phyloP scores from a whole-genome alignment of 2,113 vertebrate species.

The Turnix velox region DNA sequence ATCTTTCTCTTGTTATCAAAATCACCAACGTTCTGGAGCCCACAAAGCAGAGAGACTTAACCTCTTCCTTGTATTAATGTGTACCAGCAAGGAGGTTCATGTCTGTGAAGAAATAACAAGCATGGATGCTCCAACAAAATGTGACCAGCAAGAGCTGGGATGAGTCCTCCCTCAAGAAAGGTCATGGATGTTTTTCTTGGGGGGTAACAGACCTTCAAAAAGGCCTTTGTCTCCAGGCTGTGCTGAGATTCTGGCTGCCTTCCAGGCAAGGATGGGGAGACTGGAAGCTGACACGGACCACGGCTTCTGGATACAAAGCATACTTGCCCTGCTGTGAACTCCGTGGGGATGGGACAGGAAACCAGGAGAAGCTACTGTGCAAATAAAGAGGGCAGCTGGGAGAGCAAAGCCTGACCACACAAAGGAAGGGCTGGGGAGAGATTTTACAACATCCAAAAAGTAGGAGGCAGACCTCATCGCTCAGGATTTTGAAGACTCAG shows the following conservation, averaged over 20 bases:
- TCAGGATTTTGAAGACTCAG: neutral
- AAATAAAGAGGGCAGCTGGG: neutral
- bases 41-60: neutral
- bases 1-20: neutral
- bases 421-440: neutral
- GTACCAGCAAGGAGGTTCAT: neutral
- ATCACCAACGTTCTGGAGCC: neutral
- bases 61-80: neutral
- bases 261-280: constrained; percentile 50
- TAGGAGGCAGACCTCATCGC: neutral
- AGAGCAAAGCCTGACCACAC: neutral
- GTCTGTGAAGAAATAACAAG: constrained; percentile 20
- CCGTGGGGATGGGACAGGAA: neutral
- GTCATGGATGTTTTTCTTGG: constrained; percentile 49
- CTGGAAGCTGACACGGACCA: constrained; percentile 22
- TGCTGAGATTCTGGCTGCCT: constrained; percentile 55
- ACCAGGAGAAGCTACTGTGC: constrained; percentile 47
- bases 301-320: constrained; percentile 48
- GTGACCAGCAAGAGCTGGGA: neutral
- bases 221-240: constrained; percentile 31
- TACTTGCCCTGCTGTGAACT: constrained; percentile 6
- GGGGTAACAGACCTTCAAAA: constrained; percentile 52
- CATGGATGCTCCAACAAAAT: neutral
- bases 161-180: constrained; percentile 16
- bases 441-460: neutral